phyloP scores from a whole-genome alignment of 1,140 invertebrate species.

The Macrobrachium nipponense region DNA sequence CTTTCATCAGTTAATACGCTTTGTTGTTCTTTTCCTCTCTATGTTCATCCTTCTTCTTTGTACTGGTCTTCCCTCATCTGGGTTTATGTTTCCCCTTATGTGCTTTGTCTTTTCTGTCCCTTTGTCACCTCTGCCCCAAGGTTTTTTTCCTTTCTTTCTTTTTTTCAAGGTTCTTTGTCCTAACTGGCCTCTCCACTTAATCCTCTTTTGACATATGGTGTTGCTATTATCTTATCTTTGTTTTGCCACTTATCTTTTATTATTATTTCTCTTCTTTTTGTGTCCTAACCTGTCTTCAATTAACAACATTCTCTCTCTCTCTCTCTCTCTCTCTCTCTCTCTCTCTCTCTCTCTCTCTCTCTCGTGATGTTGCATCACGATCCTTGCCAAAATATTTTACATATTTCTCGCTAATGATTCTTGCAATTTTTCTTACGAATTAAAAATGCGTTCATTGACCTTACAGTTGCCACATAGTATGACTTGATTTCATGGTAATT shows the following conservation, averaged over 20 bases:
- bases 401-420: no score
- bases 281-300: background rate
- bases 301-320: background rate
- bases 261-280: background rate
- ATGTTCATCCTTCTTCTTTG: background rate
- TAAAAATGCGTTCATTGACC: no score
- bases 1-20: background rate
- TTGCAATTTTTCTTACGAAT: no score
- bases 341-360: background rate
- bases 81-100: background rate
- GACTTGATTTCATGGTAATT: no score
- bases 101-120: background rate
- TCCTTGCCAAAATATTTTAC: no score
- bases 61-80: background rate
- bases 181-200: background rate
- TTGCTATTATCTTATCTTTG: background rate
- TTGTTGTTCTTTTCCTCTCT: background rate
- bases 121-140: background rate
- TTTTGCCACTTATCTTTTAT: background rate
- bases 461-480: no score
- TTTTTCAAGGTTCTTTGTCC: background rate
- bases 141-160: slow-evolving; percentile 3
- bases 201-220: background rate
- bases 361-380: no score
- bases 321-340: slow-evolving; percentile 15